Evolutionary conservation across 2,797 vertebrate genomes (phyloP), one percentile per base, ranked within the genome.

Genomic region (Rhinella marina): DNA sequence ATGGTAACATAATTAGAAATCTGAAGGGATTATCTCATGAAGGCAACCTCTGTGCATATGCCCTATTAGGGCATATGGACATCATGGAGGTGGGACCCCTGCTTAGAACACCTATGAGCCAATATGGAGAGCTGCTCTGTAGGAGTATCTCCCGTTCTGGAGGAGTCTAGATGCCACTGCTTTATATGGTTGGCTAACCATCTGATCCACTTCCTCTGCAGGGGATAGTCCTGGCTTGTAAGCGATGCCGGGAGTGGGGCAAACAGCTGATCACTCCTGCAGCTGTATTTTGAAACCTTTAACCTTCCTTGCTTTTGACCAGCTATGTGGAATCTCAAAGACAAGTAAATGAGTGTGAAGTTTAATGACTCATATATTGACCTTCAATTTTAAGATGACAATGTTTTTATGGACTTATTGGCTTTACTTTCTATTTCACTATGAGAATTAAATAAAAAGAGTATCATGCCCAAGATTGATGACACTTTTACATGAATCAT

Each of bases 401-500:
- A 32, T 17, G 77, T 7, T 78, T 56, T 29, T 52, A 66, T 48
- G 14, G 21, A 54, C 12, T 77, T 52, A 54, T 85, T 81, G 54
- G 66, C 32, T 72, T 84, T 2, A 85, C 54, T 81, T 88, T 81
- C 64, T 81, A n/a, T 81, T 88, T 80, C 52, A n/a, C 19, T 79
- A 78, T 79, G 14, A 41, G 41, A 41, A 41, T 41, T 54, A 75
- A 52, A 56, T 5, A 19, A 57, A 29, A 52, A n/a, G 16, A 77
- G 29, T 29, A 8, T 25, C 11, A 57, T 10, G 10, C 81, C 81
- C 61, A 68, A 52, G 62, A 82, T 62, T n/a, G 19, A 80, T 50
- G 11, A 1, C 7, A 64, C 16, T 32, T 21, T 70, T 23, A 52
- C 14, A 27, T 29, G 7, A 81, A 79, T 79, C 14, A 66, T 50